Percentiles rank a stretch among this genome's conserved stretches.
phyloP scores from a whole-genome alignment of 2,113 vertebrate species.

The Sinocyclocheilus anshuiensis region DNA sequence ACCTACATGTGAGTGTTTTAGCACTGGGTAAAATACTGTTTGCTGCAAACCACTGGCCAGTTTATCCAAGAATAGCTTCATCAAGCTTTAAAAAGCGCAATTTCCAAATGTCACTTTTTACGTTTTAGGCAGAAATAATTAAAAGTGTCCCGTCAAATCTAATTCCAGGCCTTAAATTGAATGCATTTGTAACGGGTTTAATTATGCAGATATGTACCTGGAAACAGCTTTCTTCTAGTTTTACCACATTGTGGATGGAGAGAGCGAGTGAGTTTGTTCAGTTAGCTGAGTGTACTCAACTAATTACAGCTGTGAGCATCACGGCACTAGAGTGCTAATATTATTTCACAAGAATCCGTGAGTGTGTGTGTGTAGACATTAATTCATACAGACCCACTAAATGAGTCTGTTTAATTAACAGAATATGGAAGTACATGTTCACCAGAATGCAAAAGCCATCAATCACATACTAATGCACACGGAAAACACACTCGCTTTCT shows the following conservation, averaged over 20 bases:
- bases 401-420: conserved; percentile 55
- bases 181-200: conserved; percentile 34
- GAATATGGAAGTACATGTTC: conserved; percentile 53
- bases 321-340: conserved; percentile 58
- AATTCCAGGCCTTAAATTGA: conserved; percentile 15
- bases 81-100: conserved; percentile 53
- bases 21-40: neutral
- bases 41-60: neutral
- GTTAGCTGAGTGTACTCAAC: conserved; percentile 75
- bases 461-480: conserved; percentile 32
- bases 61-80: neutral
- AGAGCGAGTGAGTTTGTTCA: conserved; percentile 62
- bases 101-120: conserved; percentile 57
- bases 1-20: neutral
- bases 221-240: conserved; percentile 69
- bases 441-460: conserved; percentile 60
- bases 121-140: conserved; percentile 18
- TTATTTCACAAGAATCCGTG: conserved; percentile 28
- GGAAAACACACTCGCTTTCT: conserved; percentile 38
- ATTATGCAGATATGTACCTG: conserved; percentile 56
- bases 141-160: conserved; percentile 16
- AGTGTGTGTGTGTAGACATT: conserved; percentile 47
- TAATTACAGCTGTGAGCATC: conserved; percentile 73
- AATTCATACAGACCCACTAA: conserved; percentile 60
- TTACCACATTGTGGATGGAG: conserved; percentile 15